These are phyloP conservation scores for Thryonomys swinderianus DNA, from an alignment of 2,113 vertebrate genomes.

Conservation along the genomic window DNA sequence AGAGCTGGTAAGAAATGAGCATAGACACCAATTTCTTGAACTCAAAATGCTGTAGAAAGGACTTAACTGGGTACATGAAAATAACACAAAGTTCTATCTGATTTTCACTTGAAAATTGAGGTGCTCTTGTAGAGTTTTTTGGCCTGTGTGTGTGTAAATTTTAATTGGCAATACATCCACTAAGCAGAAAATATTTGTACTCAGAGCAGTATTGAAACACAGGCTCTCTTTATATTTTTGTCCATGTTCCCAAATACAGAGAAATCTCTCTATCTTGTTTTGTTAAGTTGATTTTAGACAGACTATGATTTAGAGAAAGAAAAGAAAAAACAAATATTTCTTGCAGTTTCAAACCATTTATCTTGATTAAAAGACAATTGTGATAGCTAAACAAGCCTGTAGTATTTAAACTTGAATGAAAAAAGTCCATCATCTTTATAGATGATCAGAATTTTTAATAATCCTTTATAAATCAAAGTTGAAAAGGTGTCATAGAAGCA, in stretches of 20 bases:
- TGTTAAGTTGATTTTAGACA: conserved; percentile 84
- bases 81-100: background rate
- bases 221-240: background rate
- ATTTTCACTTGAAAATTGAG: background rate
- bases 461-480: conserved; percentile 47
- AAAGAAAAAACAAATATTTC: conserved; percentile 82
- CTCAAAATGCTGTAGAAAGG: background rate
- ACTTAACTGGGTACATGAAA: background rate
- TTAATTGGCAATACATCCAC: background rate
- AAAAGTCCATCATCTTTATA: conserved; percentile 65
- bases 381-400: conserved; percentile 53
- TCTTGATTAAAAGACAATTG: conserved; percentile 83
- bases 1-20: background rate
- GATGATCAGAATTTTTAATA: conserved; percentile 73
- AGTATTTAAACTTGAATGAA: conserved; percentile 63
- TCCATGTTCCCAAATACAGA: conserved; percentile 61
- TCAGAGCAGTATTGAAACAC: background rate
- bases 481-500: conserved; percentile 30
- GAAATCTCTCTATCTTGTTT: conserved; percentile 75
- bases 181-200: conserved; percentile 22
- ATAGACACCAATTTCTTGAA: background rate
- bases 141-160: background rate
- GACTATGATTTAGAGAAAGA: conserved; percentile 76
- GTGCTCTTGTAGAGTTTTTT: background rate
- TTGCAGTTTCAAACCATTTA: conserved; percentile 83